Percentiles rank a stretch among this genome's conserved stretches.
Conservation (phyloP, 1,140 invertebrate species). For the Brachionus rubens region DNA sequence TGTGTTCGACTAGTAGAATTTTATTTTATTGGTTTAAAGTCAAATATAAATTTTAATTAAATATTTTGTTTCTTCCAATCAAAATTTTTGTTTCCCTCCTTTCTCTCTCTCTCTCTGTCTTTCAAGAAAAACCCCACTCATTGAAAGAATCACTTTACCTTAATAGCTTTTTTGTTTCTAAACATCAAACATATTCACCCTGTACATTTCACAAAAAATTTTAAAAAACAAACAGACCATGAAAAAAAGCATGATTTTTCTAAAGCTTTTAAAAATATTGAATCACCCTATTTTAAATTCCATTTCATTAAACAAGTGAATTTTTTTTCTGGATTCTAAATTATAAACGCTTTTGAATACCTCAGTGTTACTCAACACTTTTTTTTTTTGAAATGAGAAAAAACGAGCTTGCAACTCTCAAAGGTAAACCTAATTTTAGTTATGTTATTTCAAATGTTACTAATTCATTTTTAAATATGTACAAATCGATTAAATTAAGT, state of each 20-base stretch:
- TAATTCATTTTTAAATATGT: constrained; percentile 43
- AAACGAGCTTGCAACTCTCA: too few relatives aligned
- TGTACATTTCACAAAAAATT: too few relatives aligned
- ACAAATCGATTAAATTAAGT: constrained; percentile 36
- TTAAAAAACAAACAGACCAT: not conserved
- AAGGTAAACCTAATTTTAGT: not conserved
- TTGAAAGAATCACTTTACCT: constrained; percentile 39
- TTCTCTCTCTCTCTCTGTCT: not conserved
- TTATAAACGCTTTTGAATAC: constrained; percentile 26
- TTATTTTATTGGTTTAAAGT: too few relatives aligned
- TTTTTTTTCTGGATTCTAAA: not conserved
- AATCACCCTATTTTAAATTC: too few relatives aligned
- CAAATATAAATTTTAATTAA: too few relatives aligned
- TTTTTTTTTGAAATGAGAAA: too few relatives aligned
- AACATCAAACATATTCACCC: not conserved
- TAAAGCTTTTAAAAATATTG: not conserved
- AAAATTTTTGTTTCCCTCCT: too few relatives aligned
- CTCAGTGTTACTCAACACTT: not conserved
- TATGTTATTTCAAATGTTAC: not conserved
- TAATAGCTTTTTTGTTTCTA: constrained; percentile 8
- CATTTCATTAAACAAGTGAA: too few relatives aligned
- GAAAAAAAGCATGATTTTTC: not conserved
- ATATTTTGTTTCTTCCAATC: too few relatives aligned
- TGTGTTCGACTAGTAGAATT: too few relatives aligned
- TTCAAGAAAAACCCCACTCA: constrained; percentile 4